Base-by-base conservation (phyloP, 2,888 invertebrate species). In the Cryptophagus acutangulus region DNA sequence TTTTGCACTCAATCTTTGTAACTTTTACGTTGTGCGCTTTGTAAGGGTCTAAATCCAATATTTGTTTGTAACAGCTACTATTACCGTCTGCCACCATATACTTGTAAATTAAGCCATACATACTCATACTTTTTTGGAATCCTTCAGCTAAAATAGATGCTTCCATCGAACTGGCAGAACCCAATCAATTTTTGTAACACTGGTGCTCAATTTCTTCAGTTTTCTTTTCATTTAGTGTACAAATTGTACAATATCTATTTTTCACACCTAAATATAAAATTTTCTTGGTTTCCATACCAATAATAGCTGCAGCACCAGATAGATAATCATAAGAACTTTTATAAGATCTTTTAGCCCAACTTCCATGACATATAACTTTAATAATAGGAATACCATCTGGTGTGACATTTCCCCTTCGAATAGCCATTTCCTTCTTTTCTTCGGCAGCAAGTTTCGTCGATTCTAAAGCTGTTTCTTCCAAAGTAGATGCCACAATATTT, bases 271-370 rank as follows among this genome's bases (percentile, higher is more conserved):
- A 13, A 26, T 34, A 40, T 20, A 48, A 10, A 5, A 49, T 10
- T 34, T 51, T 48, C 33, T 31, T 42, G n/a, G 51, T 44, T 36
- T 31, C 25, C 20, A 25, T 20, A 1, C 48, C 43, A 17, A 46
- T 34, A 17, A 48, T 33, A 15, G 10, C 34, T 9, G 34, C 46
- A 5, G 40, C 25, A 1, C 36, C 37, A 6, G 40, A 40, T 8
- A 6, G 2, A 2, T 40, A 39, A 33, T 42, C 40, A 33, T 46
- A 46, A 17, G 39, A 40, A 9, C 20, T 20, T 34, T 17, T 36
- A 26, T 53, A 49, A 3, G 50, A 46, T 10, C 51, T 28, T 28
- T 54, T 49, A 9, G 41, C 35, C 53, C 52, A 55, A 36, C 45
- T 46, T 29, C 53, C 49, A 40, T 55, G 53, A 17, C 38, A 46